phyloP scores from a whole-genome alignment of 2,797 vertebrate species.

The Acanthurus tractus region DNA sequence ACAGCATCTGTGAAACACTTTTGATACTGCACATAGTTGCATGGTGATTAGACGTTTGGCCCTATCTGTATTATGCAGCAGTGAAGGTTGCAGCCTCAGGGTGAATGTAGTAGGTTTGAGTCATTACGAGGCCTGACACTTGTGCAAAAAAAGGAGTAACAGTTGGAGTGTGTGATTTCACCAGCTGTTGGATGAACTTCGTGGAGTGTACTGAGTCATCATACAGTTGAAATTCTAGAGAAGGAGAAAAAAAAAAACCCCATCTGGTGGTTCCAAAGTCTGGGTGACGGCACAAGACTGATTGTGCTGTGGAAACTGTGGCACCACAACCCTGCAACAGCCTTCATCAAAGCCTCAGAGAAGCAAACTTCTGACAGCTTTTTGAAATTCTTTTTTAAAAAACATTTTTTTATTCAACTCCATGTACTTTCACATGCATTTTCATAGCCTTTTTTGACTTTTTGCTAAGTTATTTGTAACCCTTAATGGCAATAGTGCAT shows the following conservation, averaged over 20 bases:
- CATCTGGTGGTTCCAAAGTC: neutral
- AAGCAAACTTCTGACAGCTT: neutral
- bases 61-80: conserved; percentile 17
- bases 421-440: neutral
- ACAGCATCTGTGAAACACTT: neutral
- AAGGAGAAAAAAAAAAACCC: neutral
- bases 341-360: neutral
- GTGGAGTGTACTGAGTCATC: conserved; percentile 38
- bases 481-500: neutral
- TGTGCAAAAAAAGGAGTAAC: conserved; percentile 22
- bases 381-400: too few relatives aligned
- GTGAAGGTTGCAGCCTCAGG: conserved; percentile 2
- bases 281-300: neutral
- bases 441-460: neutral
- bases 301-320: neutral
- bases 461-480: neutral
- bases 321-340: neutral
- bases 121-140: conserved; percentile 29
- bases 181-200: conserved; percentile 50
- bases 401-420: neutral
- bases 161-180: conserved; percentile 44
- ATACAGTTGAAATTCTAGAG: conserved; percentile 19
- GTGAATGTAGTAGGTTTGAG: conserved; percentile 36
- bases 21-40: conserved; percentile 24
- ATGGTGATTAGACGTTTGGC: conserved; percentile 31